These are phyloP conservation scores for Seira sanloemensis DNA, from an alignment of 2,888 invertebrate genomes.

Conservation along the genomic window DNA sequence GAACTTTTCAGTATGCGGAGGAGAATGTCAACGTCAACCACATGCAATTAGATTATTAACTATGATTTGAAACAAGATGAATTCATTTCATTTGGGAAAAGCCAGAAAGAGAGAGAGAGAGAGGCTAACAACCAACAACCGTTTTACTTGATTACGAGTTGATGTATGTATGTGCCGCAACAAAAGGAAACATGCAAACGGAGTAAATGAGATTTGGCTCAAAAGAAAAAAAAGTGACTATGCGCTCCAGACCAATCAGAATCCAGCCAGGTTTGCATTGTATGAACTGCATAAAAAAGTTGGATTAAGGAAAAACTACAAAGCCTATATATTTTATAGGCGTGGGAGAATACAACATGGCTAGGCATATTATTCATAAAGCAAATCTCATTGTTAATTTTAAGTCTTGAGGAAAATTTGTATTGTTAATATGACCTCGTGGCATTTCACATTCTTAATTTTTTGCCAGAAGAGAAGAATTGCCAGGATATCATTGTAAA, in stretches of 20 bases:
- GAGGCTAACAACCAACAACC: slow-evolving; percentile 11
- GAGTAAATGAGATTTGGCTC: background rate
- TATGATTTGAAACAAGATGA: slow-evolving; percentile 61
- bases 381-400: too few relatives aligned
- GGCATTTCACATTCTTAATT: too few relatives aligned
- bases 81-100: slow-evolving; percentile 47
- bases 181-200: background rate
- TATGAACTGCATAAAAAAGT: too few relatives aligned
- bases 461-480: too few relatives aligned
- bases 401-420: too few relatives aligned
- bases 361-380: too few relatives aligned
- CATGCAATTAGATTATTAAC: slow-evolving; percentile 60
- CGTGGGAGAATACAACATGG: too few relatives aligned
- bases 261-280: background rate
- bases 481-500: too few relatives aligned
- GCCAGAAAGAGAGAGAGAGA: background rate
- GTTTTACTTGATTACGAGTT: slow-evolving; percentile 40
- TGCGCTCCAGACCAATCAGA: background rate
- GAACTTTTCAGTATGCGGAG: too few relatives aligned
- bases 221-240: background rate
- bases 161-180: slow-evolving; percentile 19
- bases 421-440: too few relatives aligned
- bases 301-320: too few relatives aligned
- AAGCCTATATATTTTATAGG: too few relatives aligned
- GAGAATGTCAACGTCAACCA: slow-evolving; percentile 55